A percentile compares a stretch with the other conserved stretches of the same genome.
These are phyloP conservation scores for Eurystomus gularis DNA, from an alignment of 2,113 vertebrate genomes.

Conservation along the genomic window DNA sequence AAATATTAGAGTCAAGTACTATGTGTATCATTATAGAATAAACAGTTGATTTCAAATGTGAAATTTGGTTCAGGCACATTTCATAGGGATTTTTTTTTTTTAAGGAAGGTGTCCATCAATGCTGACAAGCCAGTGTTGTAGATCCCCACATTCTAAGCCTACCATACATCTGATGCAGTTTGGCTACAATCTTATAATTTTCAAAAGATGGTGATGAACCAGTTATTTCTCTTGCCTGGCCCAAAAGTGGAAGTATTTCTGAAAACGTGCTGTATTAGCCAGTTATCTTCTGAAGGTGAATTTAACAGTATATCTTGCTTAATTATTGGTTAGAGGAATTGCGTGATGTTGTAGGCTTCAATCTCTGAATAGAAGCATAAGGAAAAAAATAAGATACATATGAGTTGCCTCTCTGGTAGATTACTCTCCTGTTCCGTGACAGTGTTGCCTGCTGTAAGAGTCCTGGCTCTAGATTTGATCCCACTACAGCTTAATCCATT, in stretches of 20 bases:
- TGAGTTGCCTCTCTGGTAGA: neutral
- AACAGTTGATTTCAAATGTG: neutral
- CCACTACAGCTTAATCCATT: neutral
- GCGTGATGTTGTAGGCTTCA: neutral
- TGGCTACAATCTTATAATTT: neutral
- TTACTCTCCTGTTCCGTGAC: neutral
- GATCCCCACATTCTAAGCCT: neutral
- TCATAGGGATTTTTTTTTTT: neutral
- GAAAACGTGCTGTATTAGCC: neutral
- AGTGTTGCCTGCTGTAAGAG: neutral
- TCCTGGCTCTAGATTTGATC: neutral
- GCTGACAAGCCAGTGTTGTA: neutral
- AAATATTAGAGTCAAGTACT: neutral
- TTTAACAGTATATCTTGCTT: neutral
- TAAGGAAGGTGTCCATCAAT: neutral
- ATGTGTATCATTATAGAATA: neutral
- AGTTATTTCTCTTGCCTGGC: neutral
- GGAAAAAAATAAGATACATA: neutral
- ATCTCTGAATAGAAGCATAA: neutral
- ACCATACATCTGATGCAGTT: neutral
- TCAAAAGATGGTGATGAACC: neutral
- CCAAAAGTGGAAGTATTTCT: neutral
- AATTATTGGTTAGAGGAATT: neutral
- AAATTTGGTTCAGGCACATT: neutral
- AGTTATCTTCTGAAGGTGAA: neutral